Evolutionary conservation across 2,888 invertebrate species (phyloP).

Genomic region (Xestobium rufovillosum): DNA sequence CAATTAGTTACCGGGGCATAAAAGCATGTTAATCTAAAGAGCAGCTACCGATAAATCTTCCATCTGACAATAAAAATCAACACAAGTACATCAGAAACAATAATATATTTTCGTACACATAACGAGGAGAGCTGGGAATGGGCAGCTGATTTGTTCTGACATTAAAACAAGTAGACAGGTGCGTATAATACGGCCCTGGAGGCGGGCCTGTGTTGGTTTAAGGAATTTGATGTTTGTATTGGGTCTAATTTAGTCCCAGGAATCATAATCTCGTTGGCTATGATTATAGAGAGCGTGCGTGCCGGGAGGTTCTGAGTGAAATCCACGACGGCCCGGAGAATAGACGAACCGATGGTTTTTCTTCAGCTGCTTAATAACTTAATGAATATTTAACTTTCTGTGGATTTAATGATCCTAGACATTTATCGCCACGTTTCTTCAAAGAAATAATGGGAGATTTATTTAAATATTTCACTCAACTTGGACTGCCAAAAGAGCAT

Average conservation of each 20-base stretch:
- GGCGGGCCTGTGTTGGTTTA: constrained; percentile 34
- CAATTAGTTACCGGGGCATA: background rate
- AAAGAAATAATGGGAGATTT: too few species aligned
- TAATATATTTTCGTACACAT: background rate
- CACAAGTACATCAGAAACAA: too few species aligned
- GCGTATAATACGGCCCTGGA: constrained; percentile 28
- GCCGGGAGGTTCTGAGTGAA: constrained; percentile 20
- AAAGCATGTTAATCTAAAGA: background rate
- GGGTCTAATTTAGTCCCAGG: constrained; percentile 32
- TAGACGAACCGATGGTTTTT: too few species aligned
- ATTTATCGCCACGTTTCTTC: too few species aligned
- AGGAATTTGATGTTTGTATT: constrained; percentile 37
- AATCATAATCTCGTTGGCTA: constrained; percentile 31
- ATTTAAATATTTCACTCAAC: too few species aligned
- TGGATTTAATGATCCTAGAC: too few species aligned
- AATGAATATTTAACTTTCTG: constrained; percentile 2
- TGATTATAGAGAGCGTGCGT: constrained; percentile 34
- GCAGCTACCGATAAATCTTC: background rate
- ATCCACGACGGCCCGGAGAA: constrained; percentile 9
- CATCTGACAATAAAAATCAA: constrained; percentile 2
- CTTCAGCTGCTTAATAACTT: constrained; percentile 1
- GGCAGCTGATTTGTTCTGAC: constrained; percentile 36
- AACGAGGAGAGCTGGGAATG: constrained; percentile 18
- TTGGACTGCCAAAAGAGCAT: too few species aligned
- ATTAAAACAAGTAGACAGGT: constrained; percentile 34